A percentile compares a stretch with the other conserved stretches of the same genome.
These are phyloP conservation scores for Eublepharis macularius DNA, from an alignment of 2,113 vertebrate genomes.

Conservation along the genomic window DNA sequence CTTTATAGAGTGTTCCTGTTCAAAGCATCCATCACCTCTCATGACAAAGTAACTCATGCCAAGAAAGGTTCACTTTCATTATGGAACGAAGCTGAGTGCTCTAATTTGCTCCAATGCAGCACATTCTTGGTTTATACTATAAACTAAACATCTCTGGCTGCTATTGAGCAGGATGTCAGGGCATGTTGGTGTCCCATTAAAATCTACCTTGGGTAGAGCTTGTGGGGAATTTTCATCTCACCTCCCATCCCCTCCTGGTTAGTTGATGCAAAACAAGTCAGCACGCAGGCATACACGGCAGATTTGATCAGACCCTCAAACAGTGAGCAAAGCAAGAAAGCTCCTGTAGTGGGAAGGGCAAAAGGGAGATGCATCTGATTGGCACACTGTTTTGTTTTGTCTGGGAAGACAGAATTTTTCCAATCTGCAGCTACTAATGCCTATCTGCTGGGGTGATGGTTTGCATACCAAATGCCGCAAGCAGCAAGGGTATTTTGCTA, in stretches of 20 bases:
- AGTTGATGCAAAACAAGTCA: conserved; percentile 55
- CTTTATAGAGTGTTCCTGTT: conserved; percentile 2
- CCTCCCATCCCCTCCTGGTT: neutral
- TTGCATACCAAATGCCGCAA: conserved; percentile 54
- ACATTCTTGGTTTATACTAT: neutral
- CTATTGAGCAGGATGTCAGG: conserved; percentile 6
- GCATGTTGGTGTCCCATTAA: conserved; percentile 38
- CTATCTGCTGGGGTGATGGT: conserved; percentile 24
- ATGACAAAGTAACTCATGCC: neutral
- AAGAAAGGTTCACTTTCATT: conserved; percentile 7
- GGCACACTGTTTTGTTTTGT: conserved; percentile 46
- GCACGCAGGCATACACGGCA: conserved; percentile 58
- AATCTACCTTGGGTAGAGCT: neutral
- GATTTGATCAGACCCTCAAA: conserved; percentile 59
- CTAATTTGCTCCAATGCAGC: conserved; percentile 23
- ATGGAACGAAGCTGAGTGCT: neutral
- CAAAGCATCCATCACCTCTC: neutral
- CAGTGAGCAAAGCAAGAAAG: conserved; percentile 48
- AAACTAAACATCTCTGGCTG: conserved; percentile 1
- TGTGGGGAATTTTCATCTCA: conserved; percentile 2
- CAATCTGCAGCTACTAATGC: conserved; percentile 45
- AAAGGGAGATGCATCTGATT: conserved; percentile 24
- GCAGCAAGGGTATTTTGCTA: conserved; percentile 48
- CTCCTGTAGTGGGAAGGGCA: conserved; percentile 16
- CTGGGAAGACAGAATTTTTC: conserved; percentile 34